Conservation (phyloP, 1,140 invertebrate genomes). For the Drosophila saltans region DNA sequence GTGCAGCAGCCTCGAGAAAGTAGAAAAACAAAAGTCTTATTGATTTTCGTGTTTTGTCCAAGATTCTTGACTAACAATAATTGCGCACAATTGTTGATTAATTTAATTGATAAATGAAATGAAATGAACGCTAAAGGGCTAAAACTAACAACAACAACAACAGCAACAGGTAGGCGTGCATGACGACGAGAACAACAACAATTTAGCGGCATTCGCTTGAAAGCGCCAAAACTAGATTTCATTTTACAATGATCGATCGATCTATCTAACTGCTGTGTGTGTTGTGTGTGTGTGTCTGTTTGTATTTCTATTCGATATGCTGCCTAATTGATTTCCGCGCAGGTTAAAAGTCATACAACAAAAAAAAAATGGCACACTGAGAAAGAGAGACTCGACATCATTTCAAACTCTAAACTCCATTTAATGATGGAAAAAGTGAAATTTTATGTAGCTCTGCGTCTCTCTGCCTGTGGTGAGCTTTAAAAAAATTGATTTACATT, state of each 20-base stretch:
- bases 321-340: conserved; percentile 71
- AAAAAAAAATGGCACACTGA: conserved; percentile 52
- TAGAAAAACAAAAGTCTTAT: not conserved
- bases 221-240: not conserved
- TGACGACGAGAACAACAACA: not conserved
- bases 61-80: conserved; percentile 30
- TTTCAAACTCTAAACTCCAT: conserved; percentile 16
- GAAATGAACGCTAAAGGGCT: conserved; percentile 8
- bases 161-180: conserved; percentile 9
- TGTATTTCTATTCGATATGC: conserved; percentile 38
- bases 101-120: conserved; percentile 65
- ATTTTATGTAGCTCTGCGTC: conserved; percentile 31
- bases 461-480: conserved; percentile 27
- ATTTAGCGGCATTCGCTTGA: not conserved
- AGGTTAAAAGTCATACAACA: conserved; percentile 71
- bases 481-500: conserved; percentile 75
- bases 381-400: conserved; percentile 34
- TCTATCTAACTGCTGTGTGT: conserved; percentile 38
- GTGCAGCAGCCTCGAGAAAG: conserved; percentile 7
- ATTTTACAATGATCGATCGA: conserved; percentile 56
- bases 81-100: conserved; percentile 63
- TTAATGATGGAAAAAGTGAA: conserved; percentile 79
- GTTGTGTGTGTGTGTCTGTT: conserved; percentile 17
- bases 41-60: conserved; percentile 30
- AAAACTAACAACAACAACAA: not conserved